These are phyloP conservation scores for Idaea dimidiata DNA, from an alignment of 2,888 invertebrate species.

Conservation along the genomic window DNA sequence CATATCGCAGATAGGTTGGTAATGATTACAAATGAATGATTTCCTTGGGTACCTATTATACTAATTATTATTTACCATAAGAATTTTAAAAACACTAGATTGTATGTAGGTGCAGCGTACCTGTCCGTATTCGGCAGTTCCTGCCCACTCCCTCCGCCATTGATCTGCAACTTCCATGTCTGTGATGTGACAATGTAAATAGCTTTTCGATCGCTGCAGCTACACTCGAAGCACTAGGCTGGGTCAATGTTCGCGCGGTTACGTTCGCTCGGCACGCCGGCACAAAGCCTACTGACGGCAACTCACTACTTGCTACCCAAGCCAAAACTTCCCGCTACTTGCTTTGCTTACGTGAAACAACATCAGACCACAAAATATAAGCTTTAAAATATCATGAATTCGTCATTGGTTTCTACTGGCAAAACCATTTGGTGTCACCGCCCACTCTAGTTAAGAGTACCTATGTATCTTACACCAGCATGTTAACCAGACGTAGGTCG, in stretches of 20 bases:
- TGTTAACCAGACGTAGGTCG: conserved; percentile 53
- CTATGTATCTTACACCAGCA: conserved; percentile 29
- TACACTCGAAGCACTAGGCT: conserved; percentile 65
- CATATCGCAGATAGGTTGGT: background rate
- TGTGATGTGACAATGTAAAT: conserved; percentile 35
- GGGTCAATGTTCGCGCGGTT: conserved; percentile 47
- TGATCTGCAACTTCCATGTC: conserved; percentile 76
- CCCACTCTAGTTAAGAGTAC: conserved; percentile 59
- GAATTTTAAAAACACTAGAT: background rate
- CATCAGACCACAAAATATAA: conserved; percentile 60
- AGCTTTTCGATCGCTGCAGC: conserved; percentile 66
- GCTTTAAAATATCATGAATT: conserved; percentile 63
- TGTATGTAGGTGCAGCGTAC: conserved; percentile 32
- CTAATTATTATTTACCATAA: background rate
- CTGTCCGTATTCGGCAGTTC: conserved; percentile 76
- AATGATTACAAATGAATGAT: background rate
- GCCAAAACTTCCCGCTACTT: conserved; percentile 37
- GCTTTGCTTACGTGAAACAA: conserved; percentile 34
- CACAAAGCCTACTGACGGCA: conserved; percentile 58
- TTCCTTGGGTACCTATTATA: background rate
- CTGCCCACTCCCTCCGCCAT: conserved; percentile 77
- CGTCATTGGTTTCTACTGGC: conserved; percentile 68
- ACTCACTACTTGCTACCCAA: conserved; percentile 29
- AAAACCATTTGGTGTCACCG: conserved; percentile 72
- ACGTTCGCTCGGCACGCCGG: conserved; percentile 59